These are phyloP conservation scores for Tetragnatha versicolor DNA, from an alignment of 1,140 invertebrate genomes.

Conservation along the genomic window DNA sequence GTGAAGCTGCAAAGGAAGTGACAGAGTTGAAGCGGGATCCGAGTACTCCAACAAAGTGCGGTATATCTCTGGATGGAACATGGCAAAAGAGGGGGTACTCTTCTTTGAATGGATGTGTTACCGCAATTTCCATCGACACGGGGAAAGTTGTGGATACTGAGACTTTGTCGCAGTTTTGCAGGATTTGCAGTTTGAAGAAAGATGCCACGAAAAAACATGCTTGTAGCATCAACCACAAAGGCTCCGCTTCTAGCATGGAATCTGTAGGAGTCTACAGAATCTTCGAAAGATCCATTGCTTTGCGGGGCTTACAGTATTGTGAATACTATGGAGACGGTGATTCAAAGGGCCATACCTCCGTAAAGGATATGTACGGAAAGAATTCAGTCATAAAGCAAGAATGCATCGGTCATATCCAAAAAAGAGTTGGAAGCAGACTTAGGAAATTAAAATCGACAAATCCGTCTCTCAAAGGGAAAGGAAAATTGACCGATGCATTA, in stretches of 20 bases:
- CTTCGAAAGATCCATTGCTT: background rate
- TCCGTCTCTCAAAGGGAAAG: background rate
- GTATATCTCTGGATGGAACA: no score
- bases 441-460: background rate
- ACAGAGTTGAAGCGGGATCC: background rate
- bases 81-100: no score
- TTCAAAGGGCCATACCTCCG: background rate
- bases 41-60: background rate
- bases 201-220: background rate
- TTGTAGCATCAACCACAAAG: background rate
- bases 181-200: no score
- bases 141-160: no score
- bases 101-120: no score
- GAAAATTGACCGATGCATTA: slow-evolving; percentile 3
- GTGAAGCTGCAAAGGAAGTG: background rate
- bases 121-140: no score
- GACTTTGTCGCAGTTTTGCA: no score
- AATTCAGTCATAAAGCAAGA: background rate
- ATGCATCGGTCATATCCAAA: slow-evolving; percentile 9
- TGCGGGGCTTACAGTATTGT: background rate
- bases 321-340: background rate
- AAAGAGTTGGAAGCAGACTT: background rate
- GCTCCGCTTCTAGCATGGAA: background rate
- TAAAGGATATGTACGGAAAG: slow-evolving; percentile 4
- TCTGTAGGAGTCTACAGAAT: background rate